These are phyloP conservation scores for Isotomurus palustris DNA, from an alignment of 2,888 invertebrate genomes.

Conservation along the genomic window DNA sequence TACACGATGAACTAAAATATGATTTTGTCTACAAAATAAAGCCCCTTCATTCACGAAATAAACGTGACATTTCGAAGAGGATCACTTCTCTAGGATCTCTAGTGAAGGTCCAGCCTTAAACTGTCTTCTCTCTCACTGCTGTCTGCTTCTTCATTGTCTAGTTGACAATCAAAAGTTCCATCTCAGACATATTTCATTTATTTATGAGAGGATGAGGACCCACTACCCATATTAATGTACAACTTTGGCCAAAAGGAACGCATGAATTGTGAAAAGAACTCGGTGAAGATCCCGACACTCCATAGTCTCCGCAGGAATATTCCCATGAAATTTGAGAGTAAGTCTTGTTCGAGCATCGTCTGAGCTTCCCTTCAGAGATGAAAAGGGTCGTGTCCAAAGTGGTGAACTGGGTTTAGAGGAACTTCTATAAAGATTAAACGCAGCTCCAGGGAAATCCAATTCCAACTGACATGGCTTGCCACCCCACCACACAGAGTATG, in stretches of 20 bases:
- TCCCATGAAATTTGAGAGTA: constrained; percentile 43
- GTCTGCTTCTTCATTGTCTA: too few species aligned
- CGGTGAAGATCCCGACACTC: constrained; percentile 43
- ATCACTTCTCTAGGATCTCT: too few species aligned
- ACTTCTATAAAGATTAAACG: constrained; percentile 42
- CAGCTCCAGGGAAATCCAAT: constrained; percentile 36
- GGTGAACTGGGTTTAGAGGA: constrained; percentile 42
- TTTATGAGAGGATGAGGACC: too few species aligned
- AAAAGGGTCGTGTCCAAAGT: constrained; percentile 40
- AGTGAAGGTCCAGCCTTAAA: too few species aligned
- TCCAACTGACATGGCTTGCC: constrained; percentile 44
- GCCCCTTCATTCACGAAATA: too few species aligned
- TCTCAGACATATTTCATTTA: too few species aligned
- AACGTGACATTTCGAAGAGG: too few species aligned
- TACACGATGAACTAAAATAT: too few species aligned
- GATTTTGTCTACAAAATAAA: too few species aligned
- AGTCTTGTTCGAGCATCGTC: constrained; percentile 43
- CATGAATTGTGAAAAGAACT: constrained; percentile 43
- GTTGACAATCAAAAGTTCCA: too few species aligned
- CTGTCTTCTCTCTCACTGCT: too few species aligned
- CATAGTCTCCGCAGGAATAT: constrained; percentile 40
- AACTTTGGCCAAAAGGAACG: constrained; percentile 44
- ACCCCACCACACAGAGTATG: constrained; percentile 44
- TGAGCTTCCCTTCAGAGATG: constrained; percentile 41
- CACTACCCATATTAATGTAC: constrained; percentile 33